Conservation (phyloP, 2,797 vertebrate genomes). For the Botia almorhae region DNA sequence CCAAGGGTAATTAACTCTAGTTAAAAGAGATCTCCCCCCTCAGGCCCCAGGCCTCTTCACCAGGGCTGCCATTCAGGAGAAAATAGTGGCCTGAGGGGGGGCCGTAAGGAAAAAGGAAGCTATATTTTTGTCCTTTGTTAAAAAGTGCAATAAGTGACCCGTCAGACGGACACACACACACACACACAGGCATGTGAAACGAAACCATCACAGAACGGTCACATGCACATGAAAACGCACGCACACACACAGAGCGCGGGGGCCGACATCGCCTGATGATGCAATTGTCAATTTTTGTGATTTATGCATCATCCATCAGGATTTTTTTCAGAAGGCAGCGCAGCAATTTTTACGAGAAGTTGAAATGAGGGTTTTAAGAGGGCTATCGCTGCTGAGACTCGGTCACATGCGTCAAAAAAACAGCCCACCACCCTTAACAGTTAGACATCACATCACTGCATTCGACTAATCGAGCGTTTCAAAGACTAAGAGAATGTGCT, state of each 20-base stretch:
- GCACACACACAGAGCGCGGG: conserved; percentile 44
- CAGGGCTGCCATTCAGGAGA: conserved; percentile 79
- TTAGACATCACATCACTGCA: conserved; percentile 49
- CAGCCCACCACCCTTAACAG: conserved; percentile 69
- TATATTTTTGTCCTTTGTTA: conserved; percentile 79
- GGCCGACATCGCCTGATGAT: conserved; percentile 58
- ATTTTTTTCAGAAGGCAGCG: conserved; percentile 61
- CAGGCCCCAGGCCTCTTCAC: background rate
- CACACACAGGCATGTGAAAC: conserved; percentile 38
- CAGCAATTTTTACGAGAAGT: conserved; percentile 67
- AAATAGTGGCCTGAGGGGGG: conserved; percentile 59
- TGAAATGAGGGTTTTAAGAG: conserved; percentile 69
- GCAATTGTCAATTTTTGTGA: conserved; percentile 67
- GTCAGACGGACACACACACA: conserved; percentile 59
- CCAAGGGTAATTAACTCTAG: conserved; percentile 90
- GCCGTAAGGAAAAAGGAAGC: conserved; percentile 68
- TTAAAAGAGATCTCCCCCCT: conserved; percentile 80
- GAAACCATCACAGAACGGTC: conserved; percentile 9
- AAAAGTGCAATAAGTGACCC: conserved; percentile 74
- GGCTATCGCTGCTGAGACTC: conserved; percentile 71
- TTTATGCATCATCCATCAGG: conserved; percentile 68
- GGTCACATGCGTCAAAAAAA: conserved; percentile 39
- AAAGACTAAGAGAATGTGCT: conserved; percentile 56
- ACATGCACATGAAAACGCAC: conserved; percentile 24
- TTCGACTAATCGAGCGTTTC: conserved; percentile 49